phyloP scores from a whole-genome alignment of 2,888 invertebrate genomes.

The Scaptomyza polygonia region DNA sequence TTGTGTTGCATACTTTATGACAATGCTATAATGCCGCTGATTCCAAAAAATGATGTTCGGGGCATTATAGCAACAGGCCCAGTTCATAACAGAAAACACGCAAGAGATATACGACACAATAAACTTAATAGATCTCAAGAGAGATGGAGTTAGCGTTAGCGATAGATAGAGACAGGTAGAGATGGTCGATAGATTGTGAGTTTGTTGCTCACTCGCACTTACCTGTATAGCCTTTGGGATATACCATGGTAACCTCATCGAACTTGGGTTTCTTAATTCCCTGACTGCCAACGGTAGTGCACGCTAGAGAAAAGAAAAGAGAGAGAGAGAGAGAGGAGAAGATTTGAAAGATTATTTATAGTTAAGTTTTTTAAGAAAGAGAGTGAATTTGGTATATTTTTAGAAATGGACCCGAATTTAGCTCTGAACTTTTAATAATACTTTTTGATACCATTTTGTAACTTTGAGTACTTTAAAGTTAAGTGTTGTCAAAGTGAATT shows the following conservation, averaged over 20 bases:
- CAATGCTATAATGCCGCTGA: slow-evolving; percentile 34
- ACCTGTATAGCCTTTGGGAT: slow-evolving; percentile 93
- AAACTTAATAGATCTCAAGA: slow-evolving; percentile 14
- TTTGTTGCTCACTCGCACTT: slow-evolving; percentile 54
- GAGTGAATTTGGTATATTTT: too few species aligned
- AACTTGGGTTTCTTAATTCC: slow-evolving; percentile 92
- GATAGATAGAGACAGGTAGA: background rate
- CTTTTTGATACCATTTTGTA: too few species aligned
- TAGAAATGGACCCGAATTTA: too few species aligned
- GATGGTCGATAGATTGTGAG: slow-evolving; percentile 1
- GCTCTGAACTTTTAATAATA: too few species aligned
- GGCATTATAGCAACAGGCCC: slow-evolving; percentile 60
- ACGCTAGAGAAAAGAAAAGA: slow-evolving; percentile 85
- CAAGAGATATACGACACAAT: slow-evolving; percentile 44
- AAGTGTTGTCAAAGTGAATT: too few species aligned
- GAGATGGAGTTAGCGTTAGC: slow-evolving; percentile 7
- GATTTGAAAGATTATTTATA: background rate
- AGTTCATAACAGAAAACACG: slow-evolving; percentile 76
- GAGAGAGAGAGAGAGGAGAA: background rate
- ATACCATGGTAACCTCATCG: slow-evolving; percentile 87
- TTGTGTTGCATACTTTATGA: slow-evolving; percentile 57
- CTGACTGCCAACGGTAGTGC: slow-evolving; percentile 86
- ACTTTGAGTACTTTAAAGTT: too few species aligned
- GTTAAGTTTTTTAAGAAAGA: too few species aligned
- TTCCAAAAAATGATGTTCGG: slow-evolving; percentile 1